Evolutionary conservation across 2,113 vertebrate genomes (phyloP).

Genomic region (Ptilorrhoa leucosticta): DNA sequence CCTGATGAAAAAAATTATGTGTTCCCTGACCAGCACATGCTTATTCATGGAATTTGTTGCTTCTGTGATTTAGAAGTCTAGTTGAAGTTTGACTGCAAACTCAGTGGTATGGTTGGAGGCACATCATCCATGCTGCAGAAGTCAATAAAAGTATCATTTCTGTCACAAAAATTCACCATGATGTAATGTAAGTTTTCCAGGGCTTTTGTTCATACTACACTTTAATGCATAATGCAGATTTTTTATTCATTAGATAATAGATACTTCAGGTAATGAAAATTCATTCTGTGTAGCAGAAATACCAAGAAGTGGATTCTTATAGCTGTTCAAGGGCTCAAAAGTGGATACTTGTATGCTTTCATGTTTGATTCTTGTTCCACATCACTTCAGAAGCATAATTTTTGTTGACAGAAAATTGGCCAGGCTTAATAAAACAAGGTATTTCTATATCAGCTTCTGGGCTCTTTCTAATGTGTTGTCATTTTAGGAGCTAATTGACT

Average conservation of each 20-base stretch:
- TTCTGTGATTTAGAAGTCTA: not conserved
- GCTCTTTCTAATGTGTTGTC: conserved; percentile 1
- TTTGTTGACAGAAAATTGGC: conserved; percentile 63
- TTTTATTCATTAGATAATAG: conserved; percentile 56
- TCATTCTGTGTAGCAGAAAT: conserved; percentile 50
- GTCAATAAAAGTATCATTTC: not conserved
- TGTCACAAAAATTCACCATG: not conserved
- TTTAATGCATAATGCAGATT: not conserved
- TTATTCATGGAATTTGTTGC: not conserved
- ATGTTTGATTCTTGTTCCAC: conserved; percentile 54
- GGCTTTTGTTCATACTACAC: not conserved
- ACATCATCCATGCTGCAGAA: not conserved
- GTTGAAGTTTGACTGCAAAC: not conserved
- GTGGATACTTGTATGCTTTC: conserved; percentile 62
- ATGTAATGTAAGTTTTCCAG: not conserved
- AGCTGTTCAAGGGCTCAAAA: conserved; percentile 52
- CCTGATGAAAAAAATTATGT: not conserved
- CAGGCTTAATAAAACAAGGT: conserved; percentile 47
- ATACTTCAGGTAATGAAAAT: conserved; percentile 55
- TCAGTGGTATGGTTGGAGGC: not conserved
- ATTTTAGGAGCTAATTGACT: conserved; percentile 48
- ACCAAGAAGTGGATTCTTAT: conserved; percentile 51
- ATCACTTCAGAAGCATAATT: conserved; percentile 61
- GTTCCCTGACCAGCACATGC: not conserved
- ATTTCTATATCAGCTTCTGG: conserved; percentile 36